Base-by-base conservation (phyloP, 2,113 vertebrate species). In the Dicerorhinus sumatrensis region DNA sequence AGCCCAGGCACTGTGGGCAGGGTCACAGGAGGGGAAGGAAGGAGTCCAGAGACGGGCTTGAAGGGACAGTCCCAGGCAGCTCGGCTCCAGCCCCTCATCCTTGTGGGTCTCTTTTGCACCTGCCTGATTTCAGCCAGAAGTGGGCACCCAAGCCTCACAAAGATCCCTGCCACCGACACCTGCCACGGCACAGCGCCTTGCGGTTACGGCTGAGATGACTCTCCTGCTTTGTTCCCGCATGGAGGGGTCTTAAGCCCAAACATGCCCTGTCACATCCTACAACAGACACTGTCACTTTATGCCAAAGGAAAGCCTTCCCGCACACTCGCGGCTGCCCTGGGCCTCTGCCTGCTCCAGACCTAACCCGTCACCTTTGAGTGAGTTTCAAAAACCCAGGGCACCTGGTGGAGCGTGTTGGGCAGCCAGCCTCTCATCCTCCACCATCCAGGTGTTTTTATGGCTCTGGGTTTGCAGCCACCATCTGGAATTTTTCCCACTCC, bases 101-200 rank as follows among this genome's bases (percentile, higher is more conserved):
- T 58, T 31, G 29, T 2, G 4, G 31, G 46, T 18, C n/a, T 56
- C 77, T 23, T 25, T 21, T 3, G 39, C 21, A 48, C 16, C 20
- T 1, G 18, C 14, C 72, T 54, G 46, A n/a, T 27, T 2, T 54
- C 62, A 31, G 88, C 2, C 6, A 31, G 33, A 29, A 17, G 42
- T 0, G 10, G 51, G 48, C 48, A 48, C 42, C 60, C 46, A 31
- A 6, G 73, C 46, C 62, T 31, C 46, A 11, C 54, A 31, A 48
- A 54, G 27, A 54, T 73, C 16, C 46, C 63, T 27, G 84, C 54
- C 12, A 13, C 17, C 4, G 9, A 18, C 29, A 13, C 46, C 31
- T 2, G 8, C 46, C 0, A 8, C 0, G 58, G 46, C 63, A 51
- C 8, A 11, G 25, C 18, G 23, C 65, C n/a, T 12, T 33, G 2